These are phyloP conservation scores for Antheraea assamensis DNA, from an alignment of 2,888 invertebrate species.

Conservation along the genomic window DNA sequence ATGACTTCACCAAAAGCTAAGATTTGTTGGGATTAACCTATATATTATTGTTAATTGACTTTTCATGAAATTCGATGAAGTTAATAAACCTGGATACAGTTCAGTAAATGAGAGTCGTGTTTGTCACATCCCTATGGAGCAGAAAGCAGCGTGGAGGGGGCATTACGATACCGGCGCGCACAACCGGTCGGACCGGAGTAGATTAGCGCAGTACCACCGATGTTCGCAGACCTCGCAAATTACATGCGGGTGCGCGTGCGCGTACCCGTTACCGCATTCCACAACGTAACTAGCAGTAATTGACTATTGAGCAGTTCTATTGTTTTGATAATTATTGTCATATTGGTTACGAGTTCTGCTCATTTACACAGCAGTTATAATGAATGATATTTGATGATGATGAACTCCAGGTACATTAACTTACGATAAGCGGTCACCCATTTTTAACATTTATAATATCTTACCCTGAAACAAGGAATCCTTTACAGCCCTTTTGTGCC, in stretches of 20 bases:
- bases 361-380: background rate
- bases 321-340: background rate
- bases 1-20: background rate
- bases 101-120: background rate
- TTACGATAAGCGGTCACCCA: too few relatives aligned
- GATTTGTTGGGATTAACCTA: background rate
- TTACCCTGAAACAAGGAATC: too few relatives aligned
- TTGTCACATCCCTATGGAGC: background rate
- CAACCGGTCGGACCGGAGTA: background rate
- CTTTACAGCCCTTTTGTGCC: too few relatives aligned
- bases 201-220: background rate
- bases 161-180: background rate
- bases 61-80: background rate
- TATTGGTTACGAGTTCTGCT: background rate
- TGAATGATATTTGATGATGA: background rate
- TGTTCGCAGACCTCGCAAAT: constrained; percentile 23
- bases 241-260: constrained; percentile 25
- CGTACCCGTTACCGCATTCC: constrained; percentile 20
- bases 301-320: background rate
- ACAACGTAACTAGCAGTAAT: background rate
- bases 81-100: background rate
- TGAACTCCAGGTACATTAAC: background rate
- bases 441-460: too few relatives aligned
- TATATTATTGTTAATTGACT: background rate
- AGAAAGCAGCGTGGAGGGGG: background rate